A percentile compares a stretch with the other conserved stretches of the same genome.
These are phyloP conservation scores for Hydractinia echinata DNA, from an alignment of 30 jellyfish, hydroid and myxozoan species.

Conservation along the genomic window DNA sequence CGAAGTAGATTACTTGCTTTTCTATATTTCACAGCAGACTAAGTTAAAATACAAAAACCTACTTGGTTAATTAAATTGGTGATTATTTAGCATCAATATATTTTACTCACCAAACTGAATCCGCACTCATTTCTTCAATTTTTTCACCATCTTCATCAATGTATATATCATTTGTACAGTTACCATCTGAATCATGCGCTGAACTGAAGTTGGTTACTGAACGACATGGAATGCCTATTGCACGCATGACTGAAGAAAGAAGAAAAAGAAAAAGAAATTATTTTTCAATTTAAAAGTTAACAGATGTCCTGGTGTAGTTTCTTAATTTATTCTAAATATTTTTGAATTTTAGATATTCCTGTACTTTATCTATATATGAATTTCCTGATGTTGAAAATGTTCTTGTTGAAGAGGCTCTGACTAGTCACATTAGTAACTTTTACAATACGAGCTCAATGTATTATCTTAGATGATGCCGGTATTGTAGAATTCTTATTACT, in stretches of 20 bases:
- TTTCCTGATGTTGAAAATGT: too few species aligned
- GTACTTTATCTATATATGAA: too few species aligned
- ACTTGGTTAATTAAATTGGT: not conserved
- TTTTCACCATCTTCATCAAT: slow-evolving; percentile 68
- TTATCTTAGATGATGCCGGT: too few species aligned
- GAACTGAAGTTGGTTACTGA: slow-evolving; percentile 87
- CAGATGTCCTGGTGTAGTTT: too few species aligned
- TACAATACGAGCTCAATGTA: too few species aligned
- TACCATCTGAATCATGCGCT: slow-evolving; percentile 91
- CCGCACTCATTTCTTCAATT: slow-evolving; percentile 43
- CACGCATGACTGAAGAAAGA: slow-evolving; percentile 56
- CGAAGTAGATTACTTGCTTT: too few species aligned
- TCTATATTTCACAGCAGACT: too few species aligned
- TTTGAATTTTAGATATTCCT: too few species aligned
- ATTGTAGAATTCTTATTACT: too few species aligned
- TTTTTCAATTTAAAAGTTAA: not conserved
- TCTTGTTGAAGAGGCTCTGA: too few species aligned
- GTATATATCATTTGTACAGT: slow-evolving; percentile 57
- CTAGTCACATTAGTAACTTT: too few species aligned
- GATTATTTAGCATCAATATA: not conserved
- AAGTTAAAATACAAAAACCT: not conserved
- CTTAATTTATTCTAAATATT: too few species aligned
- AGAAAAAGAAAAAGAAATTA: not conserved
- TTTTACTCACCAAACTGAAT: slow-evolving; percentile 67
- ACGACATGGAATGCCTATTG: slow-evolving; percentile 91